Conservation (phyloP, 2,113 vertebrate species). For the Salminus brasiliensis region DNA sequence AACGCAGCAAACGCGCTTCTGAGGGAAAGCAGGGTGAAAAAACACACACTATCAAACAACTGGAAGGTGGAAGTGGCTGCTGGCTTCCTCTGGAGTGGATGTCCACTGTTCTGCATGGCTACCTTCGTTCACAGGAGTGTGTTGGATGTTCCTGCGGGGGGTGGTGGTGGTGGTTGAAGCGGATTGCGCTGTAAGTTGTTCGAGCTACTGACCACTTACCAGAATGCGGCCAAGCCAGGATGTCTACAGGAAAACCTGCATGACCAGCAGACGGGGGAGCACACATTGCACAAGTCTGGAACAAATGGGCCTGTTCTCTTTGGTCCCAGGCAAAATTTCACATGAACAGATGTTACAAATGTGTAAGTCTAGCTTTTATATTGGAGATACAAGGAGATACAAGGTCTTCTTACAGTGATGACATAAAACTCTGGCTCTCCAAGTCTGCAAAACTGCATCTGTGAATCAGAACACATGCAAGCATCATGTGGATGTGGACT, state of each 20-base stretch:
- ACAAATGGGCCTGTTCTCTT: too few species aligned
- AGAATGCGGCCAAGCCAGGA: background rate
- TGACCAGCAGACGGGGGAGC: background rate
- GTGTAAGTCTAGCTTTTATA: too few species aligned
- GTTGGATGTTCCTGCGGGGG: slow-evolving; percentile 31
- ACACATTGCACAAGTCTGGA: background rate
- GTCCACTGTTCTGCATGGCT: slow-evolving; percentile 44
- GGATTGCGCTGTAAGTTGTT: slow-evolving; percentile 38
- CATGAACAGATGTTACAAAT: too few species aligned
- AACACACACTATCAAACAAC: background rate
- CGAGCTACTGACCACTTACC: slow-evolving; percentile 20
- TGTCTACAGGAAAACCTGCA: slow-evolving; percentile 27
- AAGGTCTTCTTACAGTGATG: too few species aligned
- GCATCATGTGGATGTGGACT: too few species aligned
- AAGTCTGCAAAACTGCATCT: too few species aligned
- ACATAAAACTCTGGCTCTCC: too few species aligned
- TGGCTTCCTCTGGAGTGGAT: slow-evolving; percentile 37
- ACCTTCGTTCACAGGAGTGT: slow-evolving; percentile 23
- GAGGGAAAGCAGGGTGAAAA: background rate
- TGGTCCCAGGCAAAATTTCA: too few species aligned
- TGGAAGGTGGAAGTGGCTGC: slow-evolving; percentile 26
- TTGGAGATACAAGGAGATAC: too few species aligned
- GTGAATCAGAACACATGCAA: too few species aligned
- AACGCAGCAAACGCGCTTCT: background rate
- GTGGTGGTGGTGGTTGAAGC: slow-evolving; percentile 27